Evolutionary conservation across 2,113 vertebrate genomes (phyloP).

Genomic region (Brachyhypopomus gauderio): DNA sequence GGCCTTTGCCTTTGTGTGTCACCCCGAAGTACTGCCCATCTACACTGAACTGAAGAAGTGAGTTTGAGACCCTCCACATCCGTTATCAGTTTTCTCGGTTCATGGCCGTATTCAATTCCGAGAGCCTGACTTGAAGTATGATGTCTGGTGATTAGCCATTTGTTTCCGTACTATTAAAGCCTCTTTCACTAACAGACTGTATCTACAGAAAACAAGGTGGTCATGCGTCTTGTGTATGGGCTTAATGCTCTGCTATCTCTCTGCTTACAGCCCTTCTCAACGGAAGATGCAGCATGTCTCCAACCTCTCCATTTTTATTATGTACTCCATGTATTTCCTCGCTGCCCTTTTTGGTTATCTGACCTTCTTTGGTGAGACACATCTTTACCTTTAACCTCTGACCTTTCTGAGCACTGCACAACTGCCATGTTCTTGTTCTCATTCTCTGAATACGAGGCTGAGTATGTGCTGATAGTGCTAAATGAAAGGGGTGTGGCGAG

Average conservation of each 20-base stretch:
- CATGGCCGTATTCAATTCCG: background rate
- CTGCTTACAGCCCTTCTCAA: conserved; percentile 81
- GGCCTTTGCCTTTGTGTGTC: conserved; percentile 97
- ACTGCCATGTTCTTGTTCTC: background rate
- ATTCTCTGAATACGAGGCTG: background rate
- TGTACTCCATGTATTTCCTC: conserved; percentile 98
- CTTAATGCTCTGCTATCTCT: conserved; percentile 5
- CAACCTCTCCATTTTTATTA: conserved; percentile 92
- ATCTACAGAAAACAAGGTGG: background rate
- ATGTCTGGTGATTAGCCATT: background rate
- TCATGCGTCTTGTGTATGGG: background rate
- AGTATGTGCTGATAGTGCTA: background rate
- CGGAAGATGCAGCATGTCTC: conserved; percentile 93
- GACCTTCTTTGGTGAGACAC: conserved; percentile 92
- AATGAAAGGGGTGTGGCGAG: background rate
- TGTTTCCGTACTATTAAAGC: background rate
- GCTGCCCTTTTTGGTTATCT: conserved; percentile 97
- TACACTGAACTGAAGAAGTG: conserved; percentile 96
- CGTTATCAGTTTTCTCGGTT: background rate
- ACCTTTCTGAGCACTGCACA: background rate
- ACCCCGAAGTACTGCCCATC: conserved; percentile 96
- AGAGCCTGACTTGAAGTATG: too few relatives aligned
- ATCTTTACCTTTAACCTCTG: background rate
- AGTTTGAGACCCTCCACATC: conserved; percentile 62
- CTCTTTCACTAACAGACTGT: background rate